Percentiles rank a stretch among this genome's conserved stretches.
phyloP scores from a whole-genome alignment of 2,113 vertebrate genomes.

The Myodes glareolus region DNA sequence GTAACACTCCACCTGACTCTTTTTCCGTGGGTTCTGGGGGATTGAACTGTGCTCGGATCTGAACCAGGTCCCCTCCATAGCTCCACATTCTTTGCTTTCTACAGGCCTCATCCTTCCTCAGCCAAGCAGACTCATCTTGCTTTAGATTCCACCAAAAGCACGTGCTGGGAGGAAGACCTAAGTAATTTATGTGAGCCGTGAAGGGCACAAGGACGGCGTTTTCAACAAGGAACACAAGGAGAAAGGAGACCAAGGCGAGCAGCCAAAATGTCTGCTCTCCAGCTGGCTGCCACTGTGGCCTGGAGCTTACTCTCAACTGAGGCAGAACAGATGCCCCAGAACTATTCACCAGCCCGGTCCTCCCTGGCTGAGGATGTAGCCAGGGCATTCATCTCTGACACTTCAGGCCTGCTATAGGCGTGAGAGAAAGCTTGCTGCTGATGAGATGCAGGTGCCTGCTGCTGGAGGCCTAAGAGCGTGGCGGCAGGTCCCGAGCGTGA shows the following conservation, averaged over 20 bases:
- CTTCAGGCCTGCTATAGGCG: neutral
- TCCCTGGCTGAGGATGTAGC: neutral
- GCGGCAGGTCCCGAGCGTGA: neutral
- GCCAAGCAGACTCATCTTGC: neutral
- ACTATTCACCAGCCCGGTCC: neutral
- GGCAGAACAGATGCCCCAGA: too few relatives aligned
- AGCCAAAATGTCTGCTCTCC: neutral
- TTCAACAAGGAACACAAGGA: neutral
- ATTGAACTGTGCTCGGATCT: neutral
- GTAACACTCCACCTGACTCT: neutral
- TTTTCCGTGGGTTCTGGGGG: neutral
- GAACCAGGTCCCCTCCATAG: neutral
- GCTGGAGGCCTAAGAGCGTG: neutral
- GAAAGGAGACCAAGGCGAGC: neutral
- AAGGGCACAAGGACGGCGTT: neutral
- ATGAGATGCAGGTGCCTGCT: neutral
- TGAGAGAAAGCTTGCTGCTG: neutral
- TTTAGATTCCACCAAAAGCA: slow-evolving; percentile 21
- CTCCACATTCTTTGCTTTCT: neutral
- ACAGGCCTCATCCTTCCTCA: neutral
- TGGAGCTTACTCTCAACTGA: neutral
- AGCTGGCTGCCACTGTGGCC: neutral
- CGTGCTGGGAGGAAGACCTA: slow-evolving; percentile 18
- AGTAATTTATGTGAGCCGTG: neutral
- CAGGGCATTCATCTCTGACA: neutral